Conservation (phyloP, 2,797 vertebrate genomes). For the Nannoperca obscura region DNA sequence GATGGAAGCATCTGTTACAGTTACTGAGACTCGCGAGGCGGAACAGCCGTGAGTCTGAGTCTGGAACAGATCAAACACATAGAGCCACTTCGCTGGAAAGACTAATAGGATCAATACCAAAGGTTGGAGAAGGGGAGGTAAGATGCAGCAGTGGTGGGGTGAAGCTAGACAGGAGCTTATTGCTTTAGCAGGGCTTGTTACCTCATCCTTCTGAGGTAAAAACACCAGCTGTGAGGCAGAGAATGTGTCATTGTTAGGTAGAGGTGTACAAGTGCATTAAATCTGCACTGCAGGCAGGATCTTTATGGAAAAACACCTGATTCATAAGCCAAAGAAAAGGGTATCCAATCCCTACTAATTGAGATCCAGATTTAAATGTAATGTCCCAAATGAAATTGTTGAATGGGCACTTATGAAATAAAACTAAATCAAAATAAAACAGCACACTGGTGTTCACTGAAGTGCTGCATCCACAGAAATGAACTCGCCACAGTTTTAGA, state of each 20-base stretch:
- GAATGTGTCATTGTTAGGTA: slow-evolving; percentile 59
- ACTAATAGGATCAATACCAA: slow-evolving; percentile 66
- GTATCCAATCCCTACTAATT: slow-evolving; percentile 17
- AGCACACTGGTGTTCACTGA: background rate
- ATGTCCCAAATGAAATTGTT: slow-evolving; percentile 21
- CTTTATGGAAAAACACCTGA: slow-evolving; percentile 19
- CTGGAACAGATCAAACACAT: slow-evolving; percentile 75
- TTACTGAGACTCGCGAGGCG: slow-evolving; percentile 40
- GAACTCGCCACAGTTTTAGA: background rate
- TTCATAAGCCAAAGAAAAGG: slow-evolving; percentile 16
- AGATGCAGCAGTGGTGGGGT: slow-evolving; percentile 26
- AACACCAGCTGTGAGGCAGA: slow-evolving; percentile 70
- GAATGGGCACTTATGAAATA: slow-evolving; percentile 14
- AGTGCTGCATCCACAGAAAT: slow-evolving; percentile 8
- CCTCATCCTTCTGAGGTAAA: slow-evolving; percentile 70
- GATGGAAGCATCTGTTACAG: slow-evolving; percentile 68
- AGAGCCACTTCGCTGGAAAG: slow-evolving; percentile 53
- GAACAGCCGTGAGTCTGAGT: slow-evolving; percentile 56
- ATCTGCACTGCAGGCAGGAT: slow-evolving; percentile 32
- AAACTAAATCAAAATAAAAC: slow-evolving; percentile 28
- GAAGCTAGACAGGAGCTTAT: slow-evolving; percentile 66
- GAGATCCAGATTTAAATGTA: slow-evolving; percentile 5
- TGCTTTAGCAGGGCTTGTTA: slow-evolving; percentile 75
- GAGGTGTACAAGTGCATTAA: slow-evolving; percentile 53
- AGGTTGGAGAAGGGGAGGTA: slow-evolving; percentile 39